These are phyloP conservation scores for Seriola quinqueradiata DNA, from an alignment of 2,113 vertebrate species.

Conservation along the genomic window DNA sequence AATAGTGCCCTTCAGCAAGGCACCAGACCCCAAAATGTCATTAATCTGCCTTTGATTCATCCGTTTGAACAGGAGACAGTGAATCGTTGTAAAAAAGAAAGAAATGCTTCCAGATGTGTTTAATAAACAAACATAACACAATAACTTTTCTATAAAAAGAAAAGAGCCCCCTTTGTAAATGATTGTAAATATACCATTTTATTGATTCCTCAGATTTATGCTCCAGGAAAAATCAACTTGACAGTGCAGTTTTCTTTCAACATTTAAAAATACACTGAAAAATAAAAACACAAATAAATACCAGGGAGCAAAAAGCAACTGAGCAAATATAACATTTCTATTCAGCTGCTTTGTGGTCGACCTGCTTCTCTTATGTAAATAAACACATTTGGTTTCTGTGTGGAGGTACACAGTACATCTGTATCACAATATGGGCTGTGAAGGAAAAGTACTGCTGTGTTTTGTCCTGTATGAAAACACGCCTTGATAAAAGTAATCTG, in stretches of 20 bases:
- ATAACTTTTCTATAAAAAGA: neutral
- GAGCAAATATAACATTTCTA: neutral
- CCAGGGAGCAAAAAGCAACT: neutral
- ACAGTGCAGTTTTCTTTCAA: conserved; percentile 3
- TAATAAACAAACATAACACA: neutral
- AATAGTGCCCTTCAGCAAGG: neutral
- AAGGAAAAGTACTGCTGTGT: neutral
- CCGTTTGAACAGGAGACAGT: neutral
- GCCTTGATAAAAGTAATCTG: neutral
- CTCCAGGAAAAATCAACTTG: neutral
- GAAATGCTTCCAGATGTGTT: neutral
- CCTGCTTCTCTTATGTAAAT: neutral
- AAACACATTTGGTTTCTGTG: neutral
- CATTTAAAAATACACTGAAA: neutral
- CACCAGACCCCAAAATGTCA: neutral
- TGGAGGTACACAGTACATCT: neutral
- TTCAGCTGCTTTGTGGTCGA: neutral
- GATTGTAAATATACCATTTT: conserved; percentile 23
- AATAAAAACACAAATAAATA: conserved; percentile 3
- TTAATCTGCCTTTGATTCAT: neutral
- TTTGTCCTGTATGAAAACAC: neutral
- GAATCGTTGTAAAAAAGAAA: neutral
- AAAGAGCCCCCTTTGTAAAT: neutral
- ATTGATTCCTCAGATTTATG: conserved; percentile 39
- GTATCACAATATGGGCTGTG: neutral